phyloP scores from a whole-genome alignment of 2,113 vertebrate species.

The Dasyurus viverrinus region DNA sequence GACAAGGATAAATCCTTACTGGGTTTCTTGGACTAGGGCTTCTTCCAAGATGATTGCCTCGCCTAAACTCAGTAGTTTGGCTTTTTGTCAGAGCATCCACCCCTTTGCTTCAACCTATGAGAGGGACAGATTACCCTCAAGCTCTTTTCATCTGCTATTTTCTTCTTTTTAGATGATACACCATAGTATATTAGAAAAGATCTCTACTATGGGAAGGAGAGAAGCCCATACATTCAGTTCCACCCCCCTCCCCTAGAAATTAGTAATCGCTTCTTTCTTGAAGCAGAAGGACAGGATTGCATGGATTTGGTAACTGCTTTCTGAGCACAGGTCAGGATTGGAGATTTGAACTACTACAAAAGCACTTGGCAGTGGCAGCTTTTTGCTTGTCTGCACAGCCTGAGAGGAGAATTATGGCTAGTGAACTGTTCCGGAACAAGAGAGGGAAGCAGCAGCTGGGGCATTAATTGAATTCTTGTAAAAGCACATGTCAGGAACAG shows the following conservation, averaged over 20 bases:
- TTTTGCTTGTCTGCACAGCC: background rate
- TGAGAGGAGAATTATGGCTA: background rate
- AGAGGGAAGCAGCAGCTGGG: background rate
- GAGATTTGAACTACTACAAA: background rate
- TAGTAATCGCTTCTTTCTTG: background rate
- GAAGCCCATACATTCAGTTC: background rate
- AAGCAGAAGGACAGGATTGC: background rate
- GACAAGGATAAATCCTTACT: background rate
- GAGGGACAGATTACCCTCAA: background rate
- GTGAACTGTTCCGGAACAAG: background rate
- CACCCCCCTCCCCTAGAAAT: background rate
- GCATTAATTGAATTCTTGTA: background rate
- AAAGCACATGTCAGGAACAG: background rate
- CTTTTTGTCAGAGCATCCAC: background rate
- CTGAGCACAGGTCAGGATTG: background rate
- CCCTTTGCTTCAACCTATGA: background rate
- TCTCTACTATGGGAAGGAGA: background rate
- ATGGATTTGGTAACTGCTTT: background rate
- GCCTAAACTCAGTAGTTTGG: background rate
- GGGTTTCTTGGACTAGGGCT: background rate
- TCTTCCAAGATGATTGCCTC: background rate
- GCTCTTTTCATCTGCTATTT: background rate
- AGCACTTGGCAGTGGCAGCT: background rate
- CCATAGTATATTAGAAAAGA: background rate
- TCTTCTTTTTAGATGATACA: background rate